Conservation (phyloP, 2,797 vertebrate species). For the Cirrhinus molitorella region DNA sequence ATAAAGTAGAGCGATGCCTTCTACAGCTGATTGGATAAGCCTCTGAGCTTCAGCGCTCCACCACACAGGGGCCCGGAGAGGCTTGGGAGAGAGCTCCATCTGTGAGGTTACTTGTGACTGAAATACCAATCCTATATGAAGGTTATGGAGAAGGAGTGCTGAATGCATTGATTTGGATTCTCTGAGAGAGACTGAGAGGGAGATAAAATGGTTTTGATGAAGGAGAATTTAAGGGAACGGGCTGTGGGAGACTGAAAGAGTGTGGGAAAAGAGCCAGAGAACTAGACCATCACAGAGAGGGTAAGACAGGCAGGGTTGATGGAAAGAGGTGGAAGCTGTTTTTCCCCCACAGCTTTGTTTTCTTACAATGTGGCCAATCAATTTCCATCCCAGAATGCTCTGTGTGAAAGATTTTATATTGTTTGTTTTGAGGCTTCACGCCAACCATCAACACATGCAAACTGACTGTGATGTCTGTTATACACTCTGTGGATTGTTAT, state of each 20-base stretch:
- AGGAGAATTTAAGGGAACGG: conserved; percentile 32
- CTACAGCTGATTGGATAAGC: conserved; percentile 50
- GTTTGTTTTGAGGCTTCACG: conserved; percentile 55
- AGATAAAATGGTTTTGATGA: conserved; percentile 26
- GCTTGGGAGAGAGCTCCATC: conserved; percentile 43
- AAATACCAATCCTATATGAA: conserved; percentile 49
- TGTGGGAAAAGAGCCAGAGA: conserved; percentile 34
- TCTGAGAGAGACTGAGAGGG: conserved; percentile 32
- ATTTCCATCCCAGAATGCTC: conserved; percentile 54
- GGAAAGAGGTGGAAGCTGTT: conserved; percentile 33
- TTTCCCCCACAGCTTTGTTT: conserved; percentile 55
- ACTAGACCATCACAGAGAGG: not conserved
- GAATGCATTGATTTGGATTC: conserved; percentile 47
- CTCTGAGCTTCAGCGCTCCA: conserved; percentile 22
- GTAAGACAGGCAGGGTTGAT: not conserved
- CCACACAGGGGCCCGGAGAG: conserved; percentile 12
- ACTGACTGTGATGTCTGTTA: conserved; percentile 56
- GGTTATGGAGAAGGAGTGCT: conserved; percentile 27
- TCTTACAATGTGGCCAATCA: conserved; percentile 55
- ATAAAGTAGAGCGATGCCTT: conserved; percentile 27
- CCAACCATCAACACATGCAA: conserved; percentile 43
- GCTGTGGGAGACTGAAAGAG: conserved; percentile 4
- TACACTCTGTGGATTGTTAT: conserved; percentile 56
- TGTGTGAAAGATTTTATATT: conserved; percentile 53
- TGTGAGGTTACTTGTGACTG: conserved; percentile 53